These are phyloP conservation scores for Podarcis siculus DNA, from an alignment of 2,797 vertebrate species.

Conservation along the genomic window DNA sequence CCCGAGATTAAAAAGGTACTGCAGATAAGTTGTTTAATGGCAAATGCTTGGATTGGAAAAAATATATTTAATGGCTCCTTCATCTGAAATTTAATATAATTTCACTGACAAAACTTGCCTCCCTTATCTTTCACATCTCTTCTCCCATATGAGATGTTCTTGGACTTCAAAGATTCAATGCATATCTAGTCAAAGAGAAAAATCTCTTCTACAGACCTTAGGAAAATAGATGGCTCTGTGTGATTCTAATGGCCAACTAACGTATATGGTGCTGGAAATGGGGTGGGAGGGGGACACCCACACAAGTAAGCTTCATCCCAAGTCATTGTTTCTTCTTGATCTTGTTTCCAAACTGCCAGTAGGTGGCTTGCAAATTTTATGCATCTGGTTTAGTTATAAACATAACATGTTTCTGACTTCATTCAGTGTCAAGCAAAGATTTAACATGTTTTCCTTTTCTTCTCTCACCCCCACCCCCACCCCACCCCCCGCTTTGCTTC, in stretches of 20 bases:
- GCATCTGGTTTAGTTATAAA: background rate
- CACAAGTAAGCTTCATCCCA: too few relatives aligned
- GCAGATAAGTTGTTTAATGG: background rate
- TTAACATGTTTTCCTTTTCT: background rate
- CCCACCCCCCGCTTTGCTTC: too few relatives aligned
- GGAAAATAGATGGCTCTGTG: too few relatives aligned
- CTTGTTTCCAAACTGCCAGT: too few relatives aligned
- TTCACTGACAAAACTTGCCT: background rate
- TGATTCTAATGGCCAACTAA: too few relatives aligned
- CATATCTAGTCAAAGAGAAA: too few relatives aligned
- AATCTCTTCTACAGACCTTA: too few relatives aligned
- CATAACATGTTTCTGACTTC: background rate
- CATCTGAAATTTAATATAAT: background rate
- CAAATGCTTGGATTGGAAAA: background rate
- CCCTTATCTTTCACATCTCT: background rate
- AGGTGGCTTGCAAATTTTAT: too few relatives aligned
- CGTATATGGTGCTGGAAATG: too few relatives aligned
- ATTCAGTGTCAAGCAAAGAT: background rate
- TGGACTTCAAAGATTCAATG: background rate
- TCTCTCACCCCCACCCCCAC: too few relatives aligned
- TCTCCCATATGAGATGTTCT: background rate
- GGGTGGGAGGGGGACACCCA: too few relatives aligned
- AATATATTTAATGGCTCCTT: background rate
- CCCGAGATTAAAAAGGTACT: slow-evolving; percentile 83
- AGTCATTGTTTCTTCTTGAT: background rate